These are phyloP conservation scores for Ditylenchus dipsaci DNA, from an alignment of 1,140 invertebrate genomes.

Conservation along the genomic window DNA sequence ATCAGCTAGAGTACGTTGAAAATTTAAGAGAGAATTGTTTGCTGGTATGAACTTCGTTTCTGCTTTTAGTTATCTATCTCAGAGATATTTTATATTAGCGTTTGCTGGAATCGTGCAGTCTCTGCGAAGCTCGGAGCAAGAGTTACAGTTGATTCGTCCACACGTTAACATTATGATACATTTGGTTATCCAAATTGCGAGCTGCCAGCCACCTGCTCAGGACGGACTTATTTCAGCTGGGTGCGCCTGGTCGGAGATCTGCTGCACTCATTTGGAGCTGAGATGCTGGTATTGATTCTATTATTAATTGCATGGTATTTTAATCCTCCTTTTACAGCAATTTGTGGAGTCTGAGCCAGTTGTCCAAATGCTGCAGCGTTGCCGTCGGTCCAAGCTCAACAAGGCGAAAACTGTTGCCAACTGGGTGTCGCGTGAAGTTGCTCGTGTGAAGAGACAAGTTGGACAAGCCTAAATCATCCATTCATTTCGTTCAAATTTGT, in stretches of 20 bases:
- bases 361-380: conserved; percentile 3
- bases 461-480: conserved; percentile 4
- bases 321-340: neutral
- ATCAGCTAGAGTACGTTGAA: conserved; percentile 54
- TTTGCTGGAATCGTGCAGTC: conserved; percentile 54
- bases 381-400: conserved; percentile 32
- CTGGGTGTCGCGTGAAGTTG: conserved; percentile 34
- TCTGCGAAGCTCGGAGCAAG: conserved; percentile 18
- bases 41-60: neutral
- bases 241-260: conserved; percentile 37
- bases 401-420: conserved; percentile 38
- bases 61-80: no score
- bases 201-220: conserved; percentile 21
- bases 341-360: conserved; percentile 18
- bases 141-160: conserved; percentile 8
- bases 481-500: neutral
- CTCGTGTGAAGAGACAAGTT: conserved; percentile 32
- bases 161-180: conserved; percentile 29
- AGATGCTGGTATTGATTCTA: conserved; percentile 30
- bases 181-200: conserved; percentile 30
- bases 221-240: conserved; percentile 27
- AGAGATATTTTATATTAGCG: conserved; percentile 3
- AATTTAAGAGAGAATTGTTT: conserved; percentile 46
- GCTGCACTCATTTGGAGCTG: conserved; percentile 33
- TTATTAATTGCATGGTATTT: no score